Evolutionary conservation across 2,113 vertebrate species (phyloP).

Genomic region (Centropus bengalensis): DNA sequence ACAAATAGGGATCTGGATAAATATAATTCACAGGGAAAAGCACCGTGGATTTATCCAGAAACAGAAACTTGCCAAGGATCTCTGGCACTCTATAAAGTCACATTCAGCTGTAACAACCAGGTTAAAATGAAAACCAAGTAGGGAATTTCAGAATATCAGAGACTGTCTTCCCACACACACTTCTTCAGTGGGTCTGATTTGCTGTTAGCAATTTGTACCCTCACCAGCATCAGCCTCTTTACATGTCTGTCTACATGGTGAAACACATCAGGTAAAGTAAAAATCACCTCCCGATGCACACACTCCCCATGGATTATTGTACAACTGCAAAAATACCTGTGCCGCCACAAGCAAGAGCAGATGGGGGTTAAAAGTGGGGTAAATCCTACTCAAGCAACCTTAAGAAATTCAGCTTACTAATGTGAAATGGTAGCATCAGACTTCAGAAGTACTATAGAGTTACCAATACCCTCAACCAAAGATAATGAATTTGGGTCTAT

Average conservation of each 20-base stretch:
- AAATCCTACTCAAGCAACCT: background rate
- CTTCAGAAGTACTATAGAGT: background rate
- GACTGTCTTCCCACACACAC: background rate
- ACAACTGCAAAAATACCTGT: background rate
- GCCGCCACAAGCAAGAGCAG: background rate
- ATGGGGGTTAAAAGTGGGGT: background rate
- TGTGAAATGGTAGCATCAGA: background rate
- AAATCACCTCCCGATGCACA: background rate
- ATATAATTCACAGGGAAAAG: background rate
- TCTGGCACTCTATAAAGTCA: background rate
- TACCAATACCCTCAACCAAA: background rate
- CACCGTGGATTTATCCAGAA: background rate
- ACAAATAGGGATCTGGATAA: background rate
- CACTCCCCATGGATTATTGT: background rate
- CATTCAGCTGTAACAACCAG: background rate
- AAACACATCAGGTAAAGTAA: background rate
- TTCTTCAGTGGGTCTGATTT: background rate
- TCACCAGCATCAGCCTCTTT: background rate
- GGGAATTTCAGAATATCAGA: background rate
- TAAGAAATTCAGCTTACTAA: background rate
- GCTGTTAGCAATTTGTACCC: background rate
- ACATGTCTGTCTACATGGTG: accelerated
- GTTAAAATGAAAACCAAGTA: background rate
- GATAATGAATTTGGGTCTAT: background rate
- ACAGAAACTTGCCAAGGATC: background rate